Evolutionary conservation across 2,888 invertebrate genomes (phyloP).

Genomic region (Parochlus steinenii): DNA sequence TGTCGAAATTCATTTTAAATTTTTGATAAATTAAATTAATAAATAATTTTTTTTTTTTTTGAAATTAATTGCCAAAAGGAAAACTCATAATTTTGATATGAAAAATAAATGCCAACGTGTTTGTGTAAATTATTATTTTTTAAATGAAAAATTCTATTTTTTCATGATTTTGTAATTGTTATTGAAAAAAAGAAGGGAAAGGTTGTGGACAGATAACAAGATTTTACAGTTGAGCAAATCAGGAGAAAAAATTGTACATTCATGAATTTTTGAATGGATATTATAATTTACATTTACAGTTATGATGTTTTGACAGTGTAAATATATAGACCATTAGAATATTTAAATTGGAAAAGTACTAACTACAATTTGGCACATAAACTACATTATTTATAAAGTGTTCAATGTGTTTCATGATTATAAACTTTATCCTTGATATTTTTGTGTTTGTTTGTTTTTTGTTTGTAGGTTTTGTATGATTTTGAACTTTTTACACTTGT

Average conservation of each 20-base stretch:
- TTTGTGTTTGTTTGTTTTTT: background rate
- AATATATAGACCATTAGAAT: constrained; percentile 5
- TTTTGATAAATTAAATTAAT: constrained; percentile 10
- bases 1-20: constrained; percentile 7
- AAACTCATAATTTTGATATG: constrained; percentile 6
- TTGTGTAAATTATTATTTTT: too few relatives aligned
- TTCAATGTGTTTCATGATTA: constrained; percentile 1
- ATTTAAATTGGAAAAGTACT: constrained; percentile 11
- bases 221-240: background rate
- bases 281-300: background rate
- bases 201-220: background rate
- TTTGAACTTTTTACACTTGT: background rate
- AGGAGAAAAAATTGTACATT: too few relatives aligned
- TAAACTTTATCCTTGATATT: background rate
- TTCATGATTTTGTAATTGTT: background rate
- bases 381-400: constrained; percentile 10
- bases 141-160: too few relatives aligned
- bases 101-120: too few relatives aligned
- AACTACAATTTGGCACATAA: constrained; percentile 13
- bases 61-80: constrained; percentile 10
- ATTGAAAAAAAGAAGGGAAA: constrained; percentile 1
- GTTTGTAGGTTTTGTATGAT: background rate
- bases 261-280: background rate
- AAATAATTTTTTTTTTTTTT: constrained; percentile 10
- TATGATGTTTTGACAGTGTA: background rate